Evolutionary conservation across 2,113 vertebrate genomes (phyloP), one percentile per base, ranked within the genome.

Genomic region (Ictalurus furcatus): DNA sequence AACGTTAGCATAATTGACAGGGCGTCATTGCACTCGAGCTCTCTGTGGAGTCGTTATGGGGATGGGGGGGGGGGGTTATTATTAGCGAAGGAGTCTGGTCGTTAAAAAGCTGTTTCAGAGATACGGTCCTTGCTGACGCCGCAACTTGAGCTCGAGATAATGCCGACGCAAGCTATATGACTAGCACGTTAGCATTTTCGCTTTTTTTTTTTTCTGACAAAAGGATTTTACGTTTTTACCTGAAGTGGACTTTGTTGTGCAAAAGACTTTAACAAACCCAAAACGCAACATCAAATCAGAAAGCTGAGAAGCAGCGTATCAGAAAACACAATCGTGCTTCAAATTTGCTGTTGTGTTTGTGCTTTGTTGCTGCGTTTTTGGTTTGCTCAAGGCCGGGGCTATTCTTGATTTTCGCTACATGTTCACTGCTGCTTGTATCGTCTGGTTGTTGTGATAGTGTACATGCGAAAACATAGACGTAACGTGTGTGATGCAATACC

Each of bases 1-100:
- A 91, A 90, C 87, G 71, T 78, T 82, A 90, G 88, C 59, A 44
- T 90, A 90, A 90, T 89, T 91, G 90, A 91, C 90, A 87, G 88
- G 44, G 86, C 85, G 83, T 86, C 84, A 89, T 91, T 63, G 82
- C 84, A 88, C 83, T 76, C 59, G 6, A 84, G 89, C 78, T 88
- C 88, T 90, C 86, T 48, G 56, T 81, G 89, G 87, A 65, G 84
- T 84, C 67, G 7, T 87, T 71, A 21, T 84, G 40, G 40, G 40
- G 87, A 67, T 69, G 40, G 69, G 21, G 84, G 30, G 69, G 19
- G 30, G 84, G 56, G 78, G 9, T 61, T 83, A 81, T 91, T 89
- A 85, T 79, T 63, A 83, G 59, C 52, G 52, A 86, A 80, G 16
- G 52, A 86, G 59, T 25, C 37, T 61, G 63, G 52, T 73, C 67